Evolutionary conservation across 2,113 vertebrate genomes (phyloP).

Genomic region (Odocoileus hemionus): DNA sequence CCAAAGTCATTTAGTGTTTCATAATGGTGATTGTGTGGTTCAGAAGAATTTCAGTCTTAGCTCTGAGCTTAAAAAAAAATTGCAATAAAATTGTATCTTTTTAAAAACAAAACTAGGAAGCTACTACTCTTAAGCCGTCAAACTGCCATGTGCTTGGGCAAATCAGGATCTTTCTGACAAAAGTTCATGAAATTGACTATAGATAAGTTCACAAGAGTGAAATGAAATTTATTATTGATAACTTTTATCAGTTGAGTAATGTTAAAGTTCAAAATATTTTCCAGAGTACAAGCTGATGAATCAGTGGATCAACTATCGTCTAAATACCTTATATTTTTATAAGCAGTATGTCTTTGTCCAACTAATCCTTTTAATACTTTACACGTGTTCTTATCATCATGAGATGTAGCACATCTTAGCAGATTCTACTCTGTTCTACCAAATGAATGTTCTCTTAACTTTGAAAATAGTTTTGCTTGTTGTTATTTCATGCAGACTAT

Average conservation of each 20-base stretch:
- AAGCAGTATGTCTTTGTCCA: background rate
- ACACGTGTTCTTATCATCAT: background rate
- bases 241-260: background rate
- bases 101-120: background rate
- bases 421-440: background rate
- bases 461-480: background rate
- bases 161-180: background rate
- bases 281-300: background rate
- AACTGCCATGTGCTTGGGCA: background rate
- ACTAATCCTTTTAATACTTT: background rate
- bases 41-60: background rate
- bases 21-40: background rate
- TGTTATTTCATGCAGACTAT: background rate
- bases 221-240: background rate
- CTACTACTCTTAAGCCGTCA: background rate
- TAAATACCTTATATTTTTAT: background rate
- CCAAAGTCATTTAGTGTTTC: background rate
- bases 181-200: background rate
- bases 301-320: background rate
- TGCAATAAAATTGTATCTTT: background rate
- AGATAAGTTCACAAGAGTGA: background rate
- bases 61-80: background rate
- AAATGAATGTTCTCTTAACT: background rate
- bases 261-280: background rate
- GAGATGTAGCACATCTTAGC: background rate